Conservation (phyloP, 2,888 invertebrate genomes). For the Mesorhabditis belari region DNA sequence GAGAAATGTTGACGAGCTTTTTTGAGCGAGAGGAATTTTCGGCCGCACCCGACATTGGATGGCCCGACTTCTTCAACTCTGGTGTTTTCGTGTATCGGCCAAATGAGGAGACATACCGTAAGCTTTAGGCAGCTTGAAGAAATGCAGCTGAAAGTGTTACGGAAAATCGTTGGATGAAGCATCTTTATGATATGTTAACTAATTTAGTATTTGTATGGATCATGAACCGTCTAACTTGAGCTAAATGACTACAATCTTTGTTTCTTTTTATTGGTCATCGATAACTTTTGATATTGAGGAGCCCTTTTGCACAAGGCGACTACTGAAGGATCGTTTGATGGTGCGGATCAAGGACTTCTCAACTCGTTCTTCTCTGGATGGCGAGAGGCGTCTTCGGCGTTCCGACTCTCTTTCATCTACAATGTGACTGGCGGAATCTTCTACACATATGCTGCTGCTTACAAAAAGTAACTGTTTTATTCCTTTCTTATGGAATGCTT, state of each 20-base stretch:
- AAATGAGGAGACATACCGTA: constrained; percentile 74
- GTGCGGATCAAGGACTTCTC: constrained; percentile 71
- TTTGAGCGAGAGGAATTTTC: constrained; percentile 72
- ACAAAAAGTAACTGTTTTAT: constrained; percentile 70
- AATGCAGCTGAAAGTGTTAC: too few relatives aligned
- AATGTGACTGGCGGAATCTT: constrained; percentile 91
- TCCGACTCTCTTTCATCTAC: constrained; percentile 91
- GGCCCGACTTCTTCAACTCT: constrained; percentile 72
- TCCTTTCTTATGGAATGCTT: background rate
- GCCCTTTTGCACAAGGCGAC: constrained; percentile 76
- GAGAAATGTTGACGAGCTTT: constrained; percentile 88
- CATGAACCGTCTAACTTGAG: too few relatives aligned
- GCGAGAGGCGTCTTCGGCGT: constrained; percentile 79
- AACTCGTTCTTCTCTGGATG: constrained; percentile 90
- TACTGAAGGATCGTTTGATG: constrained; percentile 89
- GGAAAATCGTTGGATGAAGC: too few relatives aligned
- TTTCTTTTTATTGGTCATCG: background rate
- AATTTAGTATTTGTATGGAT: too few relatives aligned
- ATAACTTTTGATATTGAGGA: constrained; percentile 65
- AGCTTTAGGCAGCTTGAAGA: too few relatives aligned
- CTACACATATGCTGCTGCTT: constrained; percentile 95
- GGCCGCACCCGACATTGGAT: constrained; percentile 51
- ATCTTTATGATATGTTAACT: too few relatives aligned
- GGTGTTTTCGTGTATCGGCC: constrained; percentile 86
- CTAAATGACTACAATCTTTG: too few relatives aligned